Evolutionary conservation across 2,888 invertebrate genomes (phyloP).

Genomic region (Serripes groenlandicus): DNA sequence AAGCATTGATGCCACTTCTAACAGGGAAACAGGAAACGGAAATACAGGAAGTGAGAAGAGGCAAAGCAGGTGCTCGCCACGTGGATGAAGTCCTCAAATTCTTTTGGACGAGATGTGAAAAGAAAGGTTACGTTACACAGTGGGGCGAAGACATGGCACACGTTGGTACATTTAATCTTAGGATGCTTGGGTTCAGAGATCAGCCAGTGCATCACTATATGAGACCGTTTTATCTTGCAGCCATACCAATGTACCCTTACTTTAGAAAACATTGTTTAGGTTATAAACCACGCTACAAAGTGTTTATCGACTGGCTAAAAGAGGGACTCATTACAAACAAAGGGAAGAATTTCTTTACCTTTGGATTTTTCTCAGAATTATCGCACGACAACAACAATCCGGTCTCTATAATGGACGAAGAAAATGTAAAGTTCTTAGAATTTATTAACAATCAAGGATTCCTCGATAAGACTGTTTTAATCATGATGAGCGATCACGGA

Average conservation of each 20-base stretch:
- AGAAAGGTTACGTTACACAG: constrained; percentile 89
- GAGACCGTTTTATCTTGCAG: constrained; percentile 91
- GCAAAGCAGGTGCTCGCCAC: constrained; percentile 89
- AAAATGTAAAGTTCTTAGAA: constrained; percentile 88
- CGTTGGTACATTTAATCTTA: constrained; percentile 95
- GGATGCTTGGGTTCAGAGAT: constrained; percentile 93
- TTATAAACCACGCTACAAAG: constrained; percentile 90
- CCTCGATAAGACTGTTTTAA: constrained; percentile 93
- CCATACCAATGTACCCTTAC: constrained; percentile 86
- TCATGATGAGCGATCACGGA: constrained; percentile 98
- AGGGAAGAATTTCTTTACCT: constrained; percentile 92
- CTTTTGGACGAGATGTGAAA: constrained; percentile 93
- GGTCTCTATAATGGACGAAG: constrained; percentile 92
- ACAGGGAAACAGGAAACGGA: constrained; percentile 94
- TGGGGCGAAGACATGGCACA: constrained; percentile 95
- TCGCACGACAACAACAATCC: constrained; percentile 95
- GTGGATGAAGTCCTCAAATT: constrained; percentile 91
- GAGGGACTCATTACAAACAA: constrained; percentile 90
- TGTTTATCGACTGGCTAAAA: constrained; percentile 86
- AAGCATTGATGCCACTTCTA: constrained; percentile 94
- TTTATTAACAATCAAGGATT: constrained; percentile 89
- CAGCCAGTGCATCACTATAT: constrained; percentile 97
- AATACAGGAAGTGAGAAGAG: constrained; percentile 93
- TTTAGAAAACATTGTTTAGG: constrained; percentile 89
- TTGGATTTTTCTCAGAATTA: constrained; percentile 95